Evolutionary conservation across 2,888 invertebrate species (phyloP).

Genomic region (Dryobota labecula): DNA sequence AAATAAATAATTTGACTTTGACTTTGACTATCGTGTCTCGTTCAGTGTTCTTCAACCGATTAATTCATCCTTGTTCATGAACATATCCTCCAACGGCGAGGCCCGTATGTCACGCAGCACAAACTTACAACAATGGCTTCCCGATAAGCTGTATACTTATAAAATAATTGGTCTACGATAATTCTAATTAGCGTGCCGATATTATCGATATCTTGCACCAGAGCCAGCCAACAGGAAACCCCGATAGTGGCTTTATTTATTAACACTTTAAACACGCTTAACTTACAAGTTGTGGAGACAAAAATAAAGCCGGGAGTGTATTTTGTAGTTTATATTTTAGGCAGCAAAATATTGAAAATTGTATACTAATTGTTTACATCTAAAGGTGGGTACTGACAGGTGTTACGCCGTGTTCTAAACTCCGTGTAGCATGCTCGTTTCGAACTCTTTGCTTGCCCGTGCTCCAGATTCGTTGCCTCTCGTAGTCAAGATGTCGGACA

Average conservation of each 20-base stretch:
- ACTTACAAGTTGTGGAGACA: slow-evolving; percentile 27
- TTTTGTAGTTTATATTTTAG: slow-evolving; percentile 7
- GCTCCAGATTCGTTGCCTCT: no score
- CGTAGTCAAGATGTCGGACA: no score
- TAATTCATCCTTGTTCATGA: background rate
- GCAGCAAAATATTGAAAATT: background rate
- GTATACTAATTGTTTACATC: no score
- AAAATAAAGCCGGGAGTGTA: slow-evolving; percentile 10
- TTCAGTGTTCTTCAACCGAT: background rate
- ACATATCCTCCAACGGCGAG: slow-evolving; percentile 35
- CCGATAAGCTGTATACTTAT: slow-evolving; percentile 85
- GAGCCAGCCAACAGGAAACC: slow-evolving; percentile 77
- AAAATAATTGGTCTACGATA: slow-evolving; percentile 89
- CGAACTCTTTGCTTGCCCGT: no score
- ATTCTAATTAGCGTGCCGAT: slow-evolving; percentile 85
- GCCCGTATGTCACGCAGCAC: slow-evolving; percentile 69
- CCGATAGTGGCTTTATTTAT: slow-evolving; percentile 67
- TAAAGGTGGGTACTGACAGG: no score
- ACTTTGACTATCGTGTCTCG: no score
- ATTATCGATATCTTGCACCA: slow-evolving; percentile 83
- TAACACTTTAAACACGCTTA: slow-evolving; percentile 53
- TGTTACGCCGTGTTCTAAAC: no score
- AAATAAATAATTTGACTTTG: no score
- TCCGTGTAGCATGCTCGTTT: no score
- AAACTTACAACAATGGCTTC: slow-evolving; percentile 82